These are phyloP conservation scores for Nomada fucata DNA, from an alignment of 2,888 invertebrate species.

Conservation along the genomic window DNA sequence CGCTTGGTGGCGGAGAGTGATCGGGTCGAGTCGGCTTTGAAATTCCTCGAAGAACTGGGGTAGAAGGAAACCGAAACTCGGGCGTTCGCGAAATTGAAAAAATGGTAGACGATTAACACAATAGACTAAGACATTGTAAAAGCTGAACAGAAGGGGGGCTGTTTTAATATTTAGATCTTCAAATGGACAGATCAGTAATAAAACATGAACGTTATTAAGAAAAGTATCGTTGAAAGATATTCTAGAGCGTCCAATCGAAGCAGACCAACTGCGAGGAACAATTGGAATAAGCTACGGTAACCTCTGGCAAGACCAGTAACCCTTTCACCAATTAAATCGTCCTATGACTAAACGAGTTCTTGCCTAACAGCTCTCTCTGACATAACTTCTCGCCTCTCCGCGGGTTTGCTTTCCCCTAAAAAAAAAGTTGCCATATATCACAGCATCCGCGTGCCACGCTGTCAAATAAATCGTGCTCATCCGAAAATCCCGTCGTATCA, in stretches of 20 bases:
- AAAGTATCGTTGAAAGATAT: neutral
- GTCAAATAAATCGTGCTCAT: too few species aligned
- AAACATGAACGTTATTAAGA: neutral
- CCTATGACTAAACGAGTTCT: constrained; percentile 47
- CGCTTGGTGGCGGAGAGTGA: neutral
- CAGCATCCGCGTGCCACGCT: too few species aligned
- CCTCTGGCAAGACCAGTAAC: constrained; percentile 46
- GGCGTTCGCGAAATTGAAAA: neutral
- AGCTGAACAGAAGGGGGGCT: too few species aligned
- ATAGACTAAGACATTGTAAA: too few species aligned
- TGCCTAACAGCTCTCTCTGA: constrained; percentile 38
- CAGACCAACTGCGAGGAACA: neutral
- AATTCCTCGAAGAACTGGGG: neutral
- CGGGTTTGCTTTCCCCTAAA: constrained; percentile 9
- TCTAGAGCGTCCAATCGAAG: neutral
- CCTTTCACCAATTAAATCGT: constrained; percentile 54
- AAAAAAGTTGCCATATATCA: neutral
- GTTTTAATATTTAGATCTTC: neutral
- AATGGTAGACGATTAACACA: neutral
- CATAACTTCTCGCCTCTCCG: constrained; percentile 28
- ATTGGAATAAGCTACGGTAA: constrained; percentile 28
- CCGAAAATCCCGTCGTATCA: too few species aligned
- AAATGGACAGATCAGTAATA: neutral
- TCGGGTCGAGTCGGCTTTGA: neutral
- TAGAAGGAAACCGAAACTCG: too few species aligned